Evolutionary conservation across 2,113 vertebrate species (phyloP).

Genomic region (Diadophis punctatus): DNA sequence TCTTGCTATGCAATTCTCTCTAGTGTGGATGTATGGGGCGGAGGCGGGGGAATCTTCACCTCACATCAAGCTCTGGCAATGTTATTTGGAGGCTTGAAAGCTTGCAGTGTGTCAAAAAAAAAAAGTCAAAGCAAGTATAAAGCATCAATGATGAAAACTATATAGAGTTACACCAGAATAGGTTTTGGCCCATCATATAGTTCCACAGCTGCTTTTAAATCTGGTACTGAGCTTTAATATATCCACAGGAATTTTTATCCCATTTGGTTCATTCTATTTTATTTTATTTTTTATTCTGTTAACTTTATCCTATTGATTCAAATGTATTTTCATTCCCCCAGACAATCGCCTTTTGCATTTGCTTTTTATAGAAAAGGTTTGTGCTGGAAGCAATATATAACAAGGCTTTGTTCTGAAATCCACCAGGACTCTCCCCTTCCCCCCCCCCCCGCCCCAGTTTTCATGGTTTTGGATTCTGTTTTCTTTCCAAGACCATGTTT

Average conservation of each 20-base stretch:
- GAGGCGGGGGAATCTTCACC: not conserved
- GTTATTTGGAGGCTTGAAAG: not conserved
- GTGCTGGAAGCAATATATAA: slow-evolving; percentile 24
- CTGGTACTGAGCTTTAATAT: slow-evolving; percentile 16
- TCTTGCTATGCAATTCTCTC: not conserved
- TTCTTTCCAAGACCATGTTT: slow-evolving; percentile 11
- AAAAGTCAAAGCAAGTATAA: not conserved
- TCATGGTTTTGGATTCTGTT: slow-evolving; percentile 13
- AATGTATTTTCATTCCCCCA: slow-evolving; percentile 60
- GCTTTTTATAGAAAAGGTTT: slow-evolving; percentile 15
- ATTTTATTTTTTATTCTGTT: slow-evolving; percentile 62
- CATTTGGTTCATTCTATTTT: slow-evolving; percentile 64
- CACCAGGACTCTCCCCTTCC: not conserved
- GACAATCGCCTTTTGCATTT: slow-evolving; percentile 48
- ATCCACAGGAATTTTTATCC: slow-evolving; percentile 60
- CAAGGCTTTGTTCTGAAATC: rapidly evolving
- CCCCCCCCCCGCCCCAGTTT: not conserved
- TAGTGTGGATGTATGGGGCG: no score
- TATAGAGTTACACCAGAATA: slow-evolving; percentile 30
- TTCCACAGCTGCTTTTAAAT: slow-evolving; percentile 36
- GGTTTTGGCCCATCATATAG: slow-evolving; percentile 33
- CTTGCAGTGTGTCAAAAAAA: not conserved
- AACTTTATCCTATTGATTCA: slow-evolving; percentile 68
- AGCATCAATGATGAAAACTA: not conserved
- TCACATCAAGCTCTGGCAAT: not conserved